phyloP scores from a whole-genome alignment of 2,888 invertebrate species.

The Pherbina coryleti region DNA sequence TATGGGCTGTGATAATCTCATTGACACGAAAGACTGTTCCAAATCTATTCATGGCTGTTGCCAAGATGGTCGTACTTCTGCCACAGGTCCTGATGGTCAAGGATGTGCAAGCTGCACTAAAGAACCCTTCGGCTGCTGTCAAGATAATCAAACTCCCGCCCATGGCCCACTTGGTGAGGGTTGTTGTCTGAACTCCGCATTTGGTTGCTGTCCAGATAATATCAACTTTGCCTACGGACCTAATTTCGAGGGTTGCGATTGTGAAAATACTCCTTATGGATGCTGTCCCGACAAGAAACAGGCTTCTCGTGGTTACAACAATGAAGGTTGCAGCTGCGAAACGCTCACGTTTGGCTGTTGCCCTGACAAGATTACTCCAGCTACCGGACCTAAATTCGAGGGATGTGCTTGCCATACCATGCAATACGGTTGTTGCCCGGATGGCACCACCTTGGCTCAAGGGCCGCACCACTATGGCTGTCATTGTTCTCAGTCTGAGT shows the following conservation, averaged over 20 bases:
- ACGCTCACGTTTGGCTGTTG: conserved; percentile 84
- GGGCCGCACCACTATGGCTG: conserved; percentile 83
- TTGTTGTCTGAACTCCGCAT: conserved; percentile 80
- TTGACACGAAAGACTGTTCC: conserved; percentile 70
- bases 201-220: conserved; percentile 94
- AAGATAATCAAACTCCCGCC: conserved; percentile 85
- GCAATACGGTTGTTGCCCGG: conserved; percentile 92
- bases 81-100: conserved; percentile 77
- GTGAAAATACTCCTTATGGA: conserved; percentile 80
- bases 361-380: conserved; percentile 82
- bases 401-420: conserved; percentile 89
- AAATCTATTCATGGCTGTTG: conserved; percentile 81
- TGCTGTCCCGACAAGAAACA: conserved; percentile 90
- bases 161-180: conserved; percentile 87
- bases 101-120: conserved; percentile 83
- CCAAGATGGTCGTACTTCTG: conserved; percentile 76
- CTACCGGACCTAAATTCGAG: conserved; percentile 81
- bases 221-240: conserved; percentile 85
- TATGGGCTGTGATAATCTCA: conserved; percentile 56
- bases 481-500: conserved; percentile 80
- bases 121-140: conserved; percentile 87
- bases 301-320: conserved; percentile 81
- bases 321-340: conserved; percentile 87
- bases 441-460: conserved; percentile 81
- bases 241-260: conserved; percentile 83